Evolutionary conservation across 2,888 invertebrate species (phyloP), one percentile per base, ranked within the genome.

Genomic region (Diplolepis rosae): DNA sequence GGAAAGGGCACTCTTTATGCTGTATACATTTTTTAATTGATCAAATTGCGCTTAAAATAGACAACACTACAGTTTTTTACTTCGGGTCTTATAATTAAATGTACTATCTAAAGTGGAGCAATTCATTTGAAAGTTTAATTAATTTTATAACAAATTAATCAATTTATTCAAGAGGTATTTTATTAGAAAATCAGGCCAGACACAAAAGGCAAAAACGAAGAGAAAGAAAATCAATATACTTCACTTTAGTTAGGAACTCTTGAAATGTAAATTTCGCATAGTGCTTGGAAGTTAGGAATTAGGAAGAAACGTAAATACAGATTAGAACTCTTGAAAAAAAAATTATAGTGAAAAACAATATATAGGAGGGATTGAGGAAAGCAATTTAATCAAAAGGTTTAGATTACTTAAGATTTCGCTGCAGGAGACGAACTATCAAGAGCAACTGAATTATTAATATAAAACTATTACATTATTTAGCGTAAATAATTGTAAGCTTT

Each of bases 1-100:
- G 77, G 79, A 74, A 79, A 80, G 84, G 83, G 79, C 82, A 84
- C 84, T 81, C 80, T 67, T 72, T 72, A 74, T 9, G 50, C 22
- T 24, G 50, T 56, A 66, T 71, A 72, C 35, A 65, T 71, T 70
- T 72, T 73, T 69, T 69, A 56, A 32, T 56, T 35, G 18, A 32
- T 32, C 32, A 15, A 32, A 32, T 27, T 15, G n/a, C 42, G 15
- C 42, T 42, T 15, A 15, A 9, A 48, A 11, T 18, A 48, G 48
- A 48, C 48, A 4, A 48, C 22, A 11, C 48, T 48, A 22, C 48
- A 48, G 18, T 52, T 52, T 4, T 9, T 28, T 52, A 28, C 4
- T 52, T 28, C 7, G 4, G 28, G 15, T 28, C 28, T 56, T 22
- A 32, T 24, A 39, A 35, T 35, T 61, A 39, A 61, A 35, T 22